Conservation (phyloP, 2,797 vertebrate genomes). For the Hylomyscus alleni region DNA sequence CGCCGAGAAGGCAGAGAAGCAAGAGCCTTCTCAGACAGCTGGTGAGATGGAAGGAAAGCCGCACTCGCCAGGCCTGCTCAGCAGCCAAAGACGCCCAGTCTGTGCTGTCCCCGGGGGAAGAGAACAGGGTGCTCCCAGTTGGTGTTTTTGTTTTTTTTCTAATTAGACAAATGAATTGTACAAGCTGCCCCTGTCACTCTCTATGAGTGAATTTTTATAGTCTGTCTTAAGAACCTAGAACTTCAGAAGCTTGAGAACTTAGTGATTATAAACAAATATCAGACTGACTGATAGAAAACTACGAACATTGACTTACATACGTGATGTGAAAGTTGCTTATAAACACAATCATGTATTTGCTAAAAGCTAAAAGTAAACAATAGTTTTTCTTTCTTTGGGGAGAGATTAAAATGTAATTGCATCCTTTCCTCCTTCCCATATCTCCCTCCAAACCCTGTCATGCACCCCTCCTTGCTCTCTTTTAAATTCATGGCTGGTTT, state of each 20-base stretch:
- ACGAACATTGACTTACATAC: background rate
- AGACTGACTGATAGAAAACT: slow-evolving; percentile 15
- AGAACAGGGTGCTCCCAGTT: background rate
- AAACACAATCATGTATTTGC: background rate
- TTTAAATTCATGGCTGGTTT: background rate
- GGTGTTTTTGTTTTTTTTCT: background rate
- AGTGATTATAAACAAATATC: slow-evolving; percentile 8
- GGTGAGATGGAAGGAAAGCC: background rate
- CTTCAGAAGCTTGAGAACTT: slow-evolving; percentile 43
- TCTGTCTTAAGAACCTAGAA: slow-evolving; percentile 49
- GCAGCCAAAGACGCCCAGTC: background rate
- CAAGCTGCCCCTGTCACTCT: background rate
- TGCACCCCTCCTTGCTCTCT: background rate
- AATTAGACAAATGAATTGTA: background rate
- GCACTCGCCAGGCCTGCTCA: background rate
- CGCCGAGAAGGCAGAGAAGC: background rate
- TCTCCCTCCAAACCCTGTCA: background rate
- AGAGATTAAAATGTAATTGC: background rate
- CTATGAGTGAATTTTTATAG: background rate
- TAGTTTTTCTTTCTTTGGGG: background rate
- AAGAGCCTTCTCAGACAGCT: background rate
- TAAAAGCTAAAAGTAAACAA: slow-evolving; percentile 63
- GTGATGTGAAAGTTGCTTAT: slow-evolving; percentile 6
- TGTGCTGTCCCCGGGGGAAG: background rate
- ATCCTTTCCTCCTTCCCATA: background rate